Evolutionary conservation across 1,140 invertebrate genomes (phyloP).

Genomic region (Mactra quadrangularis): DNA sequence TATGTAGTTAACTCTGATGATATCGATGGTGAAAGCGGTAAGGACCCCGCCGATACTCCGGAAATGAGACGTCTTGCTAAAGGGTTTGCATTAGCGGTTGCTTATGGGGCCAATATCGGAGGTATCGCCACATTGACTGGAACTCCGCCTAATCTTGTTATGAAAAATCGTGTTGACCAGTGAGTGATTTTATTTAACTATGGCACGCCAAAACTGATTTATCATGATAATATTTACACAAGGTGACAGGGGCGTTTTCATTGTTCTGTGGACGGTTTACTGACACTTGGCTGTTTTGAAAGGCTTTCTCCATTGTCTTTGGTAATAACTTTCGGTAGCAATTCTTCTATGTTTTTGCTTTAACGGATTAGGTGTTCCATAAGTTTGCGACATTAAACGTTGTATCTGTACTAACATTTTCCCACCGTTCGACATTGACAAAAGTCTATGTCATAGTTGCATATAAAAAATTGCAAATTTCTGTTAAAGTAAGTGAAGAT

Average conservation of each 20-base stretch:
- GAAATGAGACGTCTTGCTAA: conserved; percentile 25
- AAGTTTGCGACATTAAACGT: too few species aligned
- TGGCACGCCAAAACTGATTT: background rate
- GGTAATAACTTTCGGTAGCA: too few species aligned
- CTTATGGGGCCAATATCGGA: conserved; percentile 85
- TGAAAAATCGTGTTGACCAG: conserved; percentile 51
- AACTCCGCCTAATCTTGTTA: conserved; percentile 93
- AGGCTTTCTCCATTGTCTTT: background rate
- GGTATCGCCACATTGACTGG: conserved; percentile 94
- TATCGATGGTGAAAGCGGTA: background rate
- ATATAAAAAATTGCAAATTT: too few species aligned
- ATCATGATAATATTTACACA: background rate
- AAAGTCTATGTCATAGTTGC: too few species aligned
- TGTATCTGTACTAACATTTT: too few species aligned
- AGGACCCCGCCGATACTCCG: background rate
- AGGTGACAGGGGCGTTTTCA: background rate
- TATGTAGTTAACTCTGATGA: background rate
- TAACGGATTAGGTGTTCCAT: too few species aligned
- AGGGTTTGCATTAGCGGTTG: conserved; percentile 39
- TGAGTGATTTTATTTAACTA: conserved; percentile 10
- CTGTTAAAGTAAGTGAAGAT: too few species aligned
- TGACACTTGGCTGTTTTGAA: background rate
- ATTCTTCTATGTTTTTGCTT: too few species aligned
- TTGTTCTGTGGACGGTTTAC: background rate
- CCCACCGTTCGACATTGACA: too few species aligned